Base-by-base conservation (phyloP, 2,888 invertebrate genomes). In the Cancer borealis region DNA sequence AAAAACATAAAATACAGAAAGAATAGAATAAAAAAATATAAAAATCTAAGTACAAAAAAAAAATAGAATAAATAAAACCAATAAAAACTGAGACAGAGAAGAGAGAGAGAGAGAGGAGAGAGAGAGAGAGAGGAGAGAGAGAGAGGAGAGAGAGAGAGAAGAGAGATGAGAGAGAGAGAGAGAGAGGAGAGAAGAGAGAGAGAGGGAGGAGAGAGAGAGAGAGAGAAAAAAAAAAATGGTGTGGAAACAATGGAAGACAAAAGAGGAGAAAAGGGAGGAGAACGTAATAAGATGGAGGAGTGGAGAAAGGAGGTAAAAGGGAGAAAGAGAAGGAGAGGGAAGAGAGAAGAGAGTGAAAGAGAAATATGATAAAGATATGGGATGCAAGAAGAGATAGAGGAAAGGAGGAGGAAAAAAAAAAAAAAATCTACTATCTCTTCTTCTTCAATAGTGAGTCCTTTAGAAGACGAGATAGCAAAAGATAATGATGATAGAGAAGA, bases 91-190 rank as follows among this genome's bases (percentile, higher is more conserved):
- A 84, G 84, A 30, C 17, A 84, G 5, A 8, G 5, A n/a, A 84
- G 26, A 84, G 84, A 84, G 84, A 30, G 84, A 84, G 2, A 30
- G 84, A 84, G 84, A 30, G 30, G 30, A 84, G 84, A 84, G 30
- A 84, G 84, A 84, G 30, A 30, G 84, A 84, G 84, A n/a, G 30
- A 84, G 84, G 84, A 30, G 84, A 84, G 84, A 84, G 8, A 84
- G n/a, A 84, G 84, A 30, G 30, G 26, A 84, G n/a, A 84, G 84
- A 84, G 84, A 84, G 84, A 30, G 84, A 84, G 39, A 39, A n/a
- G n/a, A n/a, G n/a, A n/a, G n/a, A n/a, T n/a, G 39, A 39, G 39
- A 39, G 39, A 39, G 84, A 84, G 30, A 30, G 84, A 84, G 84
- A 84, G 84, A 84, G 84, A 84, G 84, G n/a, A 26, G 14, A 79